Evolutionary conservation across 2,113 vertebrate species (phyloP), one percentile per base, ranked within the genome.

Genomic region (Poecile atricapillus): DNA sequence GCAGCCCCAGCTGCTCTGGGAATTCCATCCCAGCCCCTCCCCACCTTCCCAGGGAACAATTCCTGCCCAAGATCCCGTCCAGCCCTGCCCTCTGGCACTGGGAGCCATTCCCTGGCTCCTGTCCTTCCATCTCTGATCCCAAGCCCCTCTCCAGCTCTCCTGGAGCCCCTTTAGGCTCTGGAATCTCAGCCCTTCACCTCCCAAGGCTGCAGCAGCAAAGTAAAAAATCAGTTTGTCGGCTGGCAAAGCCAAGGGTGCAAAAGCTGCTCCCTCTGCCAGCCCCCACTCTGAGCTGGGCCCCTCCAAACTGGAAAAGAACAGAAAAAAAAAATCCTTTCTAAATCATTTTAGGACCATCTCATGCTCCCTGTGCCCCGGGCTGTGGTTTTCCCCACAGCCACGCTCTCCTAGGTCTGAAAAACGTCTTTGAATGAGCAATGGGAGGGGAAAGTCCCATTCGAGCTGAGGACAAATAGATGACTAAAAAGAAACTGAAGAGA

Each of bases 391-490:
- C 75, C 89, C 60, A 28, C 64, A 35, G 5, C 67, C 59, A 65
- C 37, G 0, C 52, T 90, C 47, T 27, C 62, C 75, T 70, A 9
- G 47, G 37, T 88, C 67, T 86, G 35, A 75, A n/a, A 71, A 78
- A 43, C 0, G 4, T 39, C 13, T 86, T 31, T 56, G 30, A 43
- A 20, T 58, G 82, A 93, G 90, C 75, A 53, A 35, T 0, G 5
- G 31, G 52, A 62, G 91, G 60, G 95, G 94, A 89, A 94, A 96
- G 83, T 60, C 91, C 95, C 83, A 2, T 10, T 25, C 50, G 43
- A 11, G 37, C 4, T 1, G 28, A 81, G 71, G 46, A 28, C 75
- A 86, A 69, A 67, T 4, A 7, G 2, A 2, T 96, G 89, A 93
- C 27, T 92, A 68, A 94, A 77, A 35, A 63, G 91, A 59, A 83